Conservation (phyloP, 2,888 invertebrate genomes). For the Ischnura elegans region DNA sequence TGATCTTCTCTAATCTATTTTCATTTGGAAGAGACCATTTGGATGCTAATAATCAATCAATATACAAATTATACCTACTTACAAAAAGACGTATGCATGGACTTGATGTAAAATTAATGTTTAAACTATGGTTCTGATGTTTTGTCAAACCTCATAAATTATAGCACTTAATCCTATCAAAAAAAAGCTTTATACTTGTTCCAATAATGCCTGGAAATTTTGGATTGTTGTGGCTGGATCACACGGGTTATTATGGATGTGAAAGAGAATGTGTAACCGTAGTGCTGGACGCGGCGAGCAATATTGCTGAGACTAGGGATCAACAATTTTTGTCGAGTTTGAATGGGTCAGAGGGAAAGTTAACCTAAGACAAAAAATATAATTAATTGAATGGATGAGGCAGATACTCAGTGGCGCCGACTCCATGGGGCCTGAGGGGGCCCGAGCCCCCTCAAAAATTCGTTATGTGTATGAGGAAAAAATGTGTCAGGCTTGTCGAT, state of each 20-base stretch:
- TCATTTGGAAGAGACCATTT: neutral
- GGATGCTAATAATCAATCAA: neutral
- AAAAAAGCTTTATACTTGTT: neutral
- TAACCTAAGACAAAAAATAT: no score
- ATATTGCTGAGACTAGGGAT: no score
- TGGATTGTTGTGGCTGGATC: neutral
- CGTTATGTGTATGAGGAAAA: no score
- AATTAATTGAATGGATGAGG: no score
- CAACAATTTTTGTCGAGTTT: no score
- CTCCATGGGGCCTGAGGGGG: no score
- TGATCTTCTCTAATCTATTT: neutral
- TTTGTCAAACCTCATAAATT: neutral
- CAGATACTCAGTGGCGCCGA: no score
- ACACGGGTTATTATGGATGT: neutral
- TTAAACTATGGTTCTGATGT: neutral
- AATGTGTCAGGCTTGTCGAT: no score
- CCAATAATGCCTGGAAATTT: neutral
- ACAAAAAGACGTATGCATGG: neutral
- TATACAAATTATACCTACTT: neutral
- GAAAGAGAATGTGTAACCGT: constrained; percentile 4
- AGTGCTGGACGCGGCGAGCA: no score
- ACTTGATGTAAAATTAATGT: constrained; percentile 7
- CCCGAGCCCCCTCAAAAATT: no score
- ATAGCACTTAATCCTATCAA: neutral
- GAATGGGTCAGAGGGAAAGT: no score